Evolutionary conservation across 2,888 invertebrate genomes (phyloP).

Genomic region (Bombylius major): DNA sequence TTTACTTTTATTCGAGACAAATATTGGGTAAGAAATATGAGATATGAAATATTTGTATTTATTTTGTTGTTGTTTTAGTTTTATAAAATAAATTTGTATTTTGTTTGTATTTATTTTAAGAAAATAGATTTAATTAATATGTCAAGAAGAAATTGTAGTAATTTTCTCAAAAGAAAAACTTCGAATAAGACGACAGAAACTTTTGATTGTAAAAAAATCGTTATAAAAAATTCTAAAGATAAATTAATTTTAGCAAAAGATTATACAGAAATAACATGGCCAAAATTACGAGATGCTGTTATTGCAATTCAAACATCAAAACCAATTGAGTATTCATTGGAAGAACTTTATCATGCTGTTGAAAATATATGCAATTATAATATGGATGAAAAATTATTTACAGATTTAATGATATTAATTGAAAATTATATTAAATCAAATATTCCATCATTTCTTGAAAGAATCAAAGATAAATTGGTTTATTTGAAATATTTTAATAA

Average conservation of each 20-base stretch:
- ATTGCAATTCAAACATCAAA: conserved; percentile 90
- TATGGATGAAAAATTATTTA: conserved; percentile 85
- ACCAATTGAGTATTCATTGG: conserved; percentile 80
- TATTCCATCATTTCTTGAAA: conserved; percentile 79
- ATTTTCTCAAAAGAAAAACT: no score
- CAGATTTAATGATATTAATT: conserved; percentile 69
- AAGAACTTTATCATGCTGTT: conserved; percentile 92
- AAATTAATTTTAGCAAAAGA: conserved; percentile 84
- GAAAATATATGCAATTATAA: conserved; percentile 98
- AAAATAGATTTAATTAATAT: no score
- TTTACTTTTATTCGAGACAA: no score
- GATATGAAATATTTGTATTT: no score
- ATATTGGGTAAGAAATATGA: no score
- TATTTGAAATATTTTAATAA: conserved; percentile 89
- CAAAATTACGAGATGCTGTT: conserved; percentile 85
- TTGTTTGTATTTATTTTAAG: no score
- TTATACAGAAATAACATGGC: conserved; percentile 90
- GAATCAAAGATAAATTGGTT: conserved; percentile 74
- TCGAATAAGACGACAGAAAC: conserved; percentile 46
- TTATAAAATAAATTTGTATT: no score
- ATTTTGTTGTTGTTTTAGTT: no score
- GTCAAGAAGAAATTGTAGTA: no score
- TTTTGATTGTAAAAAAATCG: conserved; percentile 79
- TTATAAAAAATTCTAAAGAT: conserved; percentile 93
- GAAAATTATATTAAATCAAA: conserved; percentile 84